Percentiles rank a stretch among this genome's conserved stretches.
Evolutionary conservation across 2,797 vertebrate species (phyloP).

Genomic region (Amazona ochrocephala): DNA sequence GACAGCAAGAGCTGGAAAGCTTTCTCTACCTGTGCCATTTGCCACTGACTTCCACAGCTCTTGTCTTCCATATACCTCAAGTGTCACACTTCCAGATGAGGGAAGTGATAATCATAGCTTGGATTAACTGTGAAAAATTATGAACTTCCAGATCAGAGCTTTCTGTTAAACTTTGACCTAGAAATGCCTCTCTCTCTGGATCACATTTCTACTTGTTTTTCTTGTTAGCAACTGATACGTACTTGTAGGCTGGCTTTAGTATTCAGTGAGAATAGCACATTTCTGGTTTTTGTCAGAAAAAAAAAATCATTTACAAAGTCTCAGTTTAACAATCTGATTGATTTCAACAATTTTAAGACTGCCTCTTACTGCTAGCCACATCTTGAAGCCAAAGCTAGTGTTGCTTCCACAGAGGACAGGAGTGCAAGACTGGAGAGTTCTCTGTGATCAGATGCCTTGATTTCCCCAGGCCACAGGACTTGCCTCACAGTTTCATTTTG

Average conservation of each 20-base stretch:
- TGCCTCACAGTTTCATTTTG: not conserved
- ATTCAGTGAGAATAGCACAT: not conserved
- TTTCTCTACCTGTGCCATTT: not conserved
- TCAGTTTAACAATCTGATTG: not conserved
- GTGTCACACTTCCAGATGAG: not conserved
- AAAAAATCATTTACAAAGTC: not conserved
- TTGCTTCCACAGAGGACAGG: not conserved
- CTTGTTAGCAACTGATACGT: not conserved
- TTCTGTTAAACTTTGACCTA: not conserved
- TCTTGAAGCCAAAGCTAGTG: not conserved
- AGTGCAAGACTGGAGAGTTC: not conserved
- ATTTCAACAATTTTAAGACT: not conserved
- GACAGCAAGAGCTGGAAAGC: not conserved
- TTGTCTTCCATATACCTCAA: not conserved
- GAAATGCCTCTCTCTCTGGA: not conserved
- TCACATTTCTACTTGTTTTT: not conserved
- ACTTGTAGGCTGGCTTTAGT: not conserved
- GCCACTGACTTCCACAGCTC: not conserved
- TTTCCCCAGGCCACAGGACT: not conserved
- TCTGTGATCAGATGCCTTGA: not conserved
- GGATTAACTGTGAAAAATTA: not conserved
- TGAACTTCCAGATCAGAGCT: not conserved
- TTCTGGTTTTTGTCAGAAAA: not conserved
- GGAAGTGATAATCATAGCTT: not conserved
- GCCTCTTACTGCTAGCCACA: not conserved